phyloP scores from a whole-genome alignment of 1,140 invertebrate species.

The Bombus superbus region DNA sequence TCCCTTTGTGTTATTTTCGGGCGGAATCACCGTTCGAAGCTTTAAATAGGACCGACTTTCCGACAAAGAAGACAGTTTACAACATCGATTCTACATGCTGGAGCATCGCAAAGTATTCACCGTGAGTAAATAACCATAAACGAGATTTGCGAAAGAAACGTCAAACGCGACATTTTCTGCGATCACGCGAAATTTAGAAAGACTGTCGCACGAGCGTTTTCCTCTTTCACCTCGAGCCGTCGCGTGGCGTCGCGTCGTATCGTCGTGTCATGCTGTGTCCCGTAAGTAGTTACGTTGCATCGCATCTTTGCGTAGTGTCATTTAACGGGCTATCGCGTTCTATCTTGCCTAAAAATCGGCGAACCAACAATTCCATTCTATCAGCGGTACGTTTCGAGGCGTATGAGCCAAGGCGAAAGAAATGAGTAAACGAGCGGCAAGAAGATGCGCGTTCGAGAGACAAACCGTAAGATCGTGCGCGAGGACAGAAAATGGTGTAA shows the following conservation, averaged over 20 bases:
- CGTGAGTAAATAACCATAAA: constrained; percentile 77
- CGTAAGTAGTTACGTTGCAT: no score
- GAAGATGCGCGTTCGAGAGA: no score
- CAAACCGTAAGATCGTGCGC: no score
- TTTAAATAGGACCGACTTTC: constrained; percentile 82
- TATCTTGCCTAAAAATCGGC: background rate
- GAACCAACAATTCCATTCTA: no score
- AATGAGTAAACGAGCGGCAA: background rate
- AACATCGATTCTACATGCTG: constrained; percentile 80
- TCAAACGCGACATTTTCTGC: constrained; percentile 16
- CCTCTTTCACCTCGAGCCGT: background rate
- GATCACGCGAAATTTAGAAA: background rate
- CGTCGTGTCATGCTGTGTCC: background rate
- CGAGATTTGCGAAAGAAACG: constrained; percentile 12
- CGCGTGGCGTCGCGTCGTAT: background rate
- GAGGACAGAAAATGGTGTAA: no score
- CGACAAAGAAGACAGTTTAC: constrained; percentile 79
- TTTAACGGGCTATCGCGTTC: background rate
- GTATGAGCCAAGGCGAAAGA: background rate
- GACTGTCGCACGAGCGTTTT: background rate
- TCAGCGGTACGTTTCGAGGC: background rate
- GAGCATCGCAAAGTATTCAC: constrained; percentile 80
- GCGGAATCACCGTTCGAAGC: constrained; percentile 75
- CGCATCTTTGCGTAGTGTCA: no score
- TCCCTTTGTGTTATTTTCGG: constrained; percentile 83